Evolutionary conservation across 1,140 invertebrate genomes (phyloP).

Genomic region (Formica exsecta): DNA sequence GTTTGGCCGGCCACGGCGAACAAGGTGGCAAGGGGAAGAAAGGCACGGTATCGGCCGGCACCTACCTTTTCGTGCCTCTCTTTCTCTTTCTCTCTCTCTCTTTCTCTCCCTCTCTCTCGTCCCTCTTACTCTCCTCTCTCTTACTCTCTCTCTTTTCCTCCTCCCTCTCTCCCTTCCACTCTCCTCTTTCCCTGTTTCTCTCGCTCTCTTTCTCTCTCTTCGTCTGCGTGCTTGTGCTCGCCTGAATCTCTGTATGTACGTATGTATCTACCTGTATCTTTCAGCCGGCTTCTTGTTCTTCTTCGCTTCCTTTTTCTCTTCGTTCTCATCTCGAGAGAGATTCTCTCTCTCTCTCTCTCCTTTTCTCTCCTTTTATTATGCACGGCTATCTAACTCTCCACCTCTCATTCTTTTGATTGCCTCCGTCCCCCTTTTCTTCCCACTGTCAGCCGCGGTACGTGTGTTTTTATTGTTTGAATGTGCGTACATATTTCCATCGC

Average conservation of each 20-base stretch:
- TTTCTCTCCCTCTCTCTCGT: neutral
- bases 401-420: conserved; percentile 40
- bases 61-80: conserved; percentile 50
- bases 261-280: conserved; percentile 23
- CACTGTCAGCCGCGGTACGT: neutral
- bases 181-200: neutral
- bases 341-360: conserved; percentile 11
- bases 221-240: conserved; percentile 22
- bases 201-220: conserved; percentile 18
- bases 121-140: too few species aligned
- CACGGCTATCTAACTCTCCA: conserved; percentile 24
- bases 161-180: too few species aligned
- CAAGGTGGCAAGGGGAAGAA: conserved; percentile 68
- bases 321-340: neutral
- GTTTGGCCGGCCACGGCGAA: conserved; percentile 52
- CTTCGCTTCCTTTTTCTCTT: conserved; percentile 9
- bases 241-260: conserved; percentile 12
- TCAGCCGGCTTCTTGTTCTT: conserved; percentile 33
- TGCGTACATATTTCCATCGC: neutral
- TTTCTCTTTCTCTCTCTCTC: neutral
- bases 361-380: conserved; percentile 9
- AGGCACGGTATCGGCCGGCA: conserved; percentile 55
- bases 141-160: neutral
- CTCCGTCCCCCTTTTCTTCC: neutral
- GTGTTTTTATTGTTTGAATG: conserved; percentile 11